Evolutionary conservation across 2,113 vertebrate genomes (phyloP).

Genomic region (Eublepharis macularius): DNA sequence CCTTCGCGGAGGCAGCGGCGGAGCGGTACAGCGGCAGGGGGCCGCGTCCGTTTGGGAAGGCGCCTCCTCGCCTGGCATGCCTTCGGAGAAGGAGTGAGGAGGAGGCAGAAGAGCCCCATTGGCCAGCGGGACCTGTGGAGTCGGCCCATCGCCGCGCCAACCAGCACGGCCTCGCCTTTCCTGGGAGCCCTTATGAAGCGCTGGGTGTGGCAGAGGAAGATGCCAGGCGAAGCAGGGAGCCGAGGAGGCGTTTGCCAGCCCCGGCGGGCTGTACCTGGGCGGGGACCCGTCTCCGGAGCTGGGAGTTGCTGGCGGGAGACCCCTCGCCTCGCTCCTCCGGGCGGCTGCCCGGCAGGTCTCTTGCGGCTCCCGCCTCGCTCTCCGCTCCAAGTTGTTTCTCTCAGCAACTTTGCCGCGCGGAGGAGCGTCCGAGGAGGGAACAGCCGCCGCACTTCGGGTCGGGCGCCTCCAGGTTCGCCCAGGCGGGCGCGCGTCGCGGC

Average conservation of each 20-base stretch:
- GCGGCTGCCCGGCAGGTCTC: too few species aligned
- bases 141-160: constrained; percentile 83
- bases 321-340: too few species aligned
- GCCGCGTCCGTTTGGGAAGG: constrained; percentile 31
- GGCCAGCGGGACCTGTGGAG: constrained; percentile 78
- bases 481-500: too few species aligned
- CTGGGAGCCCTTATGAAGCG: constrained; percentile 57
- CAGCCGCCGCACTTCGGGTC: background rate
- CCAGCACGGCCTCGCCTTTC: constrained; percentile 69
- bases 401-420: constrained; percentile 34
- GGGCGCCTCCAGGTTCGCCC: background rate
- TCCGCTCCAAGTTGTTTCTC: background rate
- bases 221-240: constrained; percentile 51
- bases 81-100: constrained; percentile 51
- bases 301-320: background rate
- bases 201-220: constrained; percentile 60
- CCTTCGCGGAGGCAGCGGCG: background rate
- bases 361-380: background rate
- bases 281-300: background rate
- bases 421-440: background rate
- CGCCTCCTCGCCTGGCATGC: constrained; percentile 26
- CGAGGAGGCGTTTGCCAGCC: constrained; percentile 20
- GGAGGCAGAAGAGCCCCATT: constrained; percentile 64
- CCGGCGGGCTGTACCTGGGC: constrained; percentile 12
- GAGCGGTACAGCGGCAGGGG: too few species aligned